These are phyloP conservation scores for Harpegnathos saltator DNA, from an alignment of 1,140 invertebrate genomes.

Conservation along the genomic window DNA sequence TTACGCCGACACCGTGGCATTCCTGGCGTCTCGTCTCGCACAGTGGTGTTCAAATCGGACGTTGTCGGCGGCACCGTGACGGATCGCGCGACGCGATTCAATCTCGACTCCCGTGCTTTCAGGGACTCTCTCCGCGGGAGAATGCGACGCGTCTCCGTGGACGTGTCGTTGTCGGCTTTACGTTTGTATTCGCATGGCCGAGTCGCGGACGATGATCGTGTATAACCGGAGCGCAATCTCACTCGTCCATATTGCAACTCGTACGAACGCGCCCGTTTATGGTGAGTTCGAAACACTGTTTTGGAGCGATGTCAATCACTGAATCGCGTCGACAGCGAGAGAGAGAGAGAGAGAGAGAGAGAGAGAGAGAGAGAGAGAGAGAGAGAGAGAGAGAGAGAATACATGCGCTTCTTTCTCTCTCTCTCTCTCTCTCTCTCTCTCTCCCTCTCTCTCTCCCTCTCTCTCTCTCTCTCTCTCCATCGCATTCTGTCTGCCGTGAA, in stretches of 20 bases:
- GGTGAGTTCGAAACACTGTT: not conserved
- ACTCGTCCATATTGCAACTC: not conserved
- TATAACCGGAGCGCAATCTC: not conserved
- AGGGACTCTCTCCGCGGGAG: too few species aligned
- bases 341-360: not conserved
- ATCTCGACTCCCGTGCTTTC: not conserved
- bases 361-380: too few species aligned
- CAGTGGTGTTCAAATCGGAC: slow-evolving; percentile 46
- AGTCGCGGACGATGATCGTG: not conserved
- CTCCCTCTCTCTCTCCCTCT: not conserved
- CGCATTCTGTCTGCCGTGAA: not conserved
- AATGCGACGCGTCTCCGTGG: too few species aligned
- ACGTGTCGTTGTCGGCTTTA: not conserved
- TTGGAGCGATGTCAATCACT: not conserved
- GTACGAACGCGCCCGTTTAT: not conserved
- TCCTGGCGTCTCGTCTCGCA: slow-evolving; percentile 32
- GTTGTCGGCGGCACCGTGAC: too few species aligned
- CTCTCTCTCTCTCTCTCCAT: not conserved
- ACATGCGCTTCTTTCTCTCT: too few species aligned
- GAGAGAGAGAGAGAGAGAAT: too few species aligned
- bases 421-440: slow-evolving; percentile 8
- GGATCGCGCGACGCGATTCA: not conserved
- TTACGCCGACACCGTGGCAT: slow-evolving; percentile 13
- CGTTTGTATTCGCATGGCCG: not conserved
- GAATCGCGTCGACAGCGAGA: not conserved